Evolutionary conservation across 2,888 invertebrate species (phyloP), one percentile per base, ranked within the genome.

Genomic region (Parnassius smintheus): DNA sequence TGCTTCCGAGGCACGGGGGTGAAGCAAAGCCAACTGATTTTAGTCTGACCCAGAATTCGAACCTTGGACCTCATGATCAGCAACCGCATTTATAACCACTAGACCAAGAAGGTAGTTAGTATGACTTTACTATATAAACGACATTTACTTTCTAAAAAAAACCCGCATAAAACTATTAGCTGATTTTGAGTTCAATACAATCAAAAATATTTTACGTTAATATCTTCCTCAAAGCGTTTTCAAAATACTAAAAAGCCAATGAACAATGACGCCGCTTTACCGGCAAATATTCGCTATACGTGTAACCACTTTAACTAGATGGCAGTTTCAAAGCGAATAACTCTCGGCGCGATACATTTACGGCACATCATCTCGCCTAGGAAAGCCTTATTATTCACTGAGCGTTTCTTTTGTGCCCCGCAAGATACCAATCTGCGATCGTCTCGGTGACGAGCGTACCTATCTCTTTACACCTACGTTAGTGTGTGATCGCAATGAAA

Each of bases 341-440:
- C 77, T 82, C 74, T 70, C 76, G 73, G 57, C 59, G 76, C 78
- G 80, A 82, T 83, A 85, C 79, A 81, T 83, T 85, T 83, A 82
- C 81, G 76, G 80, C 81, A 77, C 69, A 85, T 86, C 81, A 85
- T 82, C 83, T 83, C 78, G 75, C 72, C 76, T 78, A 80, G 81
- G 75, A 71, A 62, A 68, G 75, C 74, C 77, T 82, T 84, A 86
- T 86, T 87, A 88, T 88, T 88, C 87, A 83, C 78, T 77, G 75
- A 80, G 74, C 81, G 84, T 85, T 83, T 78, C 85, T 88, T 88
- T 86, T 85, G 84, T 87, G 81, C 83, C 78, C 80, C 75, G 75
- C 73, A 75, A 83, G 85, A 87, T 87, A 88, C 88, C 86, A 88
- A 90, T 88, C 88, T 86, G 72, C 79, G 81, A 82, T 85, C 80